phyloP scores from a whole-genome alignment of 2,797 vertebrate species.

The Amblyraja radiata region DNA sequence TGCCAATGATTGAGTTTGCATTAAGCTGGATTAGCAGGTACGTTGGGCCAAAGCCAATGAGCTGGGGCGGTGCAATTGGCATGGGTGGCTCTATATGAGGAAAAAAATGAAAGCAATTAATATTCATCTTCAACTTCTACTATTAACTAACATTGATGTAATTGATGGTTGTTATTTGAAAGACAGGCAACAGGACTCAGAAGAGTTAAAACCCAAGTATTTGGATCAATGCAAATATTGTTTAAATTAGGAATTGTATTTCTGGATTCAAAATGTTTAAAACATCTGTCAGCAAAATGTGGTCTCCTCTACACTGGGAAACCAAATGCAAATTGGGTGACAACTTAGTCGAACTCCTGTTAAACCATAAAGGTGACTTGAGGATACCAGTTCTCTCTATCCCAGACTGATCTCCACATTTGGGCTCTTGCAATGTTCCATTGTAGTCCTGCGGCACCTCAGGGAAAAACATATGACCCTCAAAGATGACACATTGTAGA shows the following conservation, averaged over 20 bases:
- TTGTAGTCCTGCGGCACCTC: too few species aligned
- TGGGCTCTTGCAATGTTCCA: too few species aligned
- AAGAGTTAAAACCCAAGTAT: background rate
- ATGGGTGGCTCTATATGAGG: slow-evolving; percentile 77
- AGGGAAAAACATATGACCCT: too few species aligned
- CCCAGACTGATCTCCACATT: too few species aligned
- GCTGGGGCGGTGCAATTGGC: slow-evolving; percentile 89
- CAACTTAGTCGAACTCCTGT: too few species aligned
- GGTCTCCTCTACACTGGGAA: too few species aligned
- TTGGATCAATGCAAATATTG: background rate
- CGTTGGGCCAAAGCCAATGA: slow-evolving; percentile 85
- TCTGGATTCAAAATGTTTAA: background rate
- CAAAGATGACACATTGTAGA: too few species aligned
- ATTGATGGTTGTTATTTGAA: background rate
- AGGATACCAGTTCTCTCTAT: too few species aligned
- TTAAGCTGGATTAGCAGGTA: slow-evolving; percentile 95
- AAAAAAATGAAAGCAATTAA: background rate
- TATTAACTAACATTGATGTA: background rate
- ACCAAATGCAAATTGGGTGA: too few species aligned
- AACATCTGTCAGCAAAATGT: background rate
- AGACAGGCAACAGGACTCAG: background rate
- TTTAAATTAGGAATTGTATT: background rate
- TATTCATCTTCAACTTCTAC: slow-evolving; percentile 5
- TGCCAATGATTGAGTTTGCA: slow-evolving; percentile 94
- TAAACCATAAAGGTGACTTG: too few species aligned